phyloP scores from a whole-genome alignment of 35 echinoderm and acorn worm species.

The Strongylocentrotus purpuratus region DNA sequence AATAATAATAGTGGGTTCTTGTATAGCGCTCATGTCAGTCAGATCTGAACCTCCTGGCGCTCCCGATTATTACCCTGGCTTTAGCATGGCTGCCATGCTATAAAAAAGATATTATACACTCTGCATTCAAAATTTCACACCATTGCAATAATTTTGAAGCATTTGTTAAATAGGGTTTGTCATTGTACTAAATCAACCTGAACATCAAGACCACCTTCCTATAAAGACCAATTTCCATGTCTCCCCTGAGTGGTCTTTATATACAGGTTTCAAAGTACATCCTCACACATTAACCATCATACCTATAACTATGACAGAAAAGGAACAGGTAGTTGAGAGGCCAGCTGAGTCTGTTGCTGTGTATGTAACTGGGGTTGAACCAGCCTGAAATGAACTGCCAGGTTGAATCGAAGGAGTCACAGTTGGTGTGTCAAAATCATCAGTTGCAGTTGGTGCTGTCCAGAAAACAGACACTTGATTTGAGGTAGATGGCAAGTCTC shows the following conservation, averaged over 20 bases:
- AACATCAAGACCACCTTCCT: neutral
- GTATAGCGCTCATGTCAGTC: no score
- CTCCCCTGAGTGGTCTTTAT: neutral
- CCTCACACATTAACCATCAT: neutral
- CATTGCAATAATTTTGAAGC: neutral
- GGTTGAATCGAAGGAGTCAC: slow-evolving; percentile 3
- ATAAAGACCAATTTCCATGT: neutral
- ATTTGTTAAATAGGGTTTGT: neutral
- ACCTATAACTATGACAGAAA: slow-evolving; percentile 32
- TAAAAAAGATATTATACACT: no score
- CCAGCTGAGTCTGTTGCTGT: slow-evolving; percentile 50
- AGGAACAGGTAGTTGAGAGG: slow-evolving; percentile 38
- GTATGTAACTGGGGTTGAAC: slow-evolving; percentile 51
- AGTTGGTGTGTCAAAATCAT: slow-evolving; percentile 31
- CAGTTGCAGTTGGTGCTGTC: slow-evolving; percentile 59
- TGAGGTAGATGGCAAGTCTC: neutral
- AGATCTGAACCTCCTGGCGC: no score
- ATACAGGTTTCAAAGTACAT: neutral
- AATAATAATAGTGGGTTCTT: no score
- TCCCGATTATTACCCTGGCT: no score
- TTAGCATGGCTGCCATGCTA: no score
- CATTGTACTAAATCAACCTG: neutral
- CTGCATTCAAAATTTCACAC: no score
- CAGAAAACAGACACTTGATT: slow-evolving; percentile 35
- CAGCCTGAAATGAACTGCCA: slow-evolving; percentile 24